Evolutionary conservation across 2,888 invertebrate genomes (phyloP).

Genomic region (Bombylius discolor): DNA sequence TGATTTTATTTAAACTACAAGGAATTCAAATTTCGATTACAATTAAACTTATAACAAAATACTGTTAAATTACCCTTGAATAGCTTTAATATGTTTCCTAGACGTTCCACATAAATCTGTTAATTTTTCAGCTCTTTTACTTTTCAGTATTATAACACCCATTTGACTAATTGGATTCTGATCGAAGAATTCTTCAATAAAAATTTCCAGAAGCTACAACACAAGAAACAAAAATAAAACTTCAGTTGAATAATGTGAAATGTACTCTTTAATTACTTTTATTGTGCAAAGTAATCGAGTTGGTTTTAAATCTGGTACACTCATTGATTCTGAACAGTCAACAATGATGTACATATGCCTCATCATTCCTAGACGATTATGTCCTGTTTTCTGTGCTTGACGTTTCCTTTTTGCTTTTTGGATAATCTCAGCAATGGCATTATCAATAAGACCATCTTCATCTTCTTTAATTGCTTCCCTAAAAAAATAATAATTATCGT

Average conservation of each 20-base stretch:
- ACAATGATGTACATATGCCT: constrained; percentile 82
- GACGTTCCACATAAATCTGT: constrained; percentile 81
- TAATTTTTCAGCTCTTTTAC: constrained; percentile 87
- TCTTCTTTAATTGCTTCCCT: constrained; percentile 96
- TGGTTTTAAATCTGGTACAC: constrained; percentile 88
- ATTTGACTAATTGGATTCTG: constrained; percentile 98
- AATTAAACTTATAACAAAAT: no score
- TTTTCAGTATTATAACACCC: constrained; percentile 79
- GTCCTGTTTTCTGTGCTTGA: constrained; percentile 54
- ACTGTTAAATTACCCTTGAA: constrained; percentile 38
- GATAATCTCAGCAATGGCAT: constrained; percentile 81
- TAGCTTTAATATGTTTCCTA: constrained; percentile 62
- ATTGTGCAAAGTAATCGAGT: constrained; percentile 74
- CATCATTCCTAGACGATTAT: constrained; percentile 95
- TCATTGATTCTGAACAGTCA: constrained; percentile 92
- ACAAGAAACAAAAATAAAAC: constrained; percentile 6
- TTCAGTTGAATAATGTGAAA: background rate
- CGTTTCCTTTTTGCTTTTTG: constrained; percentile 76
- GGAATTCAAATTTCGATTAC: background rate
- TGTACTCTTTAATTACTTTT: constrained; percentile 46
- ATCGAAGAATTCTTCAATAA: constrained; percentile 94
- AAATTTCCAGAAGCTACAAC: constrained; percentile 73
- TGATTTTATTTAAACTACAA: constrained; percentile 44
- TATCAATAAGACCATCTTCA: constrained; percentile 81
- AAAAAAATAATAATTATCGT: background rate